Evolutionary conservation across 2,888 invertebrate genomes (phyloP).

Genomic region (Thera britannica): DNA sequence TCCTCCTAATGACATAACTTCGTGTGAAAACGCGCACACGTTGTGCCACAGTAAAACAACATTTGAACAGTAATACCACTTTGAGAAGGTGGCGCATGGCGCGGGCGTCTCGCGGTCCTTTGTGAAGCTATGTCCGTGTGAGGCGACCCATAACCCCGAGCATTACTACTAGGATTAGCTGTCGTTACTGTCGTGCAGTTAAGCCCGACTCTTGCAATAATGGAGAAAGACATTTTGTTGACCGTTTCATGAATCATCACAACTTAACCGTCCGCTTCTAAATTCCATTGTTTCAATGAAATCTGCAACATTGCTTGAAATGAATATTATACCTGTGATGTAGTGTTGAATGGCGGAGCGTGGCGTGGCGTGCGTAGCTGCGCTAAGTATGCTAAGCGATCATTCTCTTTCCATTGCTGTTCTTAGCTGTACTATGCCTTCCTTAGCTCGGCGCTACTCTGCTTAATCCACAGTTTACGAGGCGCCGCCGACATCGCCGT

Average conservation of each 20-base stretch:
- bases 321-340: too few relatives aligned
- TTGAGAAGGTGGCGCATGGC: conserved; percentile 16
- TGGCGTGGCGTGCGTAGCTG: conserved; percentile 52
- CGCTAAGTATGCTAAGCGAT: conserved; percentile 64
- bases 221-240: not conserved
- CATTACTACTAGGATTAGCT: conserved; percentile 4
- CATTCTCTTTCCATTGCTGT: conserved; percentile 29
- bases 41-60: conserved; percentile 23
- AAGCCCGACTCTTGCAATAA: conserved; percentile 6
- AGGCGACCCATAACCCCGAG: conserved; percentile 17
- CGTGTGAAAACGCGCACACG: conserved; percentile 23
- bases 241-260: not conserved
- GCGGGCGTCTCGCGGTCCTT: not conserved
- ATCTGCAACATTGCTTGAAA: too few relatives aligned
- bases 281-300: too few relatives aligned
- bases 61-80: conserved; percentile 16
- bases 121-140: conserved; percentile 1
- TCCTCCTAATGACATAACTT: conserved; percentile 29
- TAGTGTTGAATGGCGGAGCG: conserved; percentile 7
- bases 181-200: conserved; percentile 31
- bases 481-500: not conserved
- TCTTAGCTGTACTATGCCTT: not conserved
- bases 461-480: conserved; percentile 18
- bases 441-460: not conserved
- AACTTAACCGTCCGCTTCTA: not conserved